These are phyloP conservation scores for Dendrophyllia cribrosa DNA, from an alignment of 64 coral and sea anemone genomes.

Conservation along the genomic window DNA sequence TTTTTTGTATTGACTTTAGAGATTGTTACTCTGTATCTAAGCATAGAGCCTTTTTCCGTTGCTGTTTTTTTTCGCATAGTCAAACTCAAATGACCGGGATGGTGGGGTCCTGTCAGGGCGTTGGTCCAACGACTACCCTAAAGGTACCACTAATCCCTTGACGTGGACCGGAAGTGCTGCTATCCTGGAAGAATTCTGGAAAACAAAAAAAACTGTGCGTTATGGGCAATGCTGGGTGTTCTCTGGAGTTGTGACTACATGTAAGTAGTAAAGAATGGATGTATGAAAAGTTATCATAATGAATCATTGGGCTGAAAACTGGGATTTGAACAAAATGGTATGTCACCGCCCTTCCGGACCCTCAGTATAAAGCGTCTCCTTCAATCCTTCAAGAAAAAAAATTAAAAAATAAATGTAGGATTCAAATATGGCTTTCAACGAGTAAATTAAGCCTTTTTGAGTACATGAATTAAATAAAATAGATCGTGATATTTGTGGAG, in stretches of 20 bases:
- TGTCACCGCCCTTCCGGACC: too few relatives aligned
- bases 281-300: too few relatives aligned
- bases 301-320: neutral
- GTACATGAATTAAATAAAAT: too few relatives aligned
- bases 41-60: too few relatives aligned
- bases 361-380: too few relatives aligned
- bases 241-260: slow-evolving; percentile 88
- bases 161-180: slow-evolving; percentile 77
- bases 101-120: slow-evolving; percentile 80
- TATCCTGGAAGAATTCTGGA: slow-evolving; percentile 75
- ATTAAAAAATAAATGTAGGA: too few relatives aligned
- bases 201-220: slow-evolving; percentile 43
- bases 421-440: too few relatives aligned
- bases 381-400: too few relatives aligned
- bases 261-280: slow-evolving; percentile 44
- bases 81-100: slow-evolving; percentile 78
- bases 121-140: slow-evolving; percentile 68
- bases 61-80: neutral
- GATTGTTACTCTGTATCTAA: too few relatives aligned
- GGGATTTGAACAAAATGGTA: neutral
- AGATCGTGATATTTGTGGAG: neutral
- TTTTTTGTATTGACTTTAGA: too few relatives aligned
- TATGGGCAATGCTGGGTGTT: slow-evolving; percentile 96
- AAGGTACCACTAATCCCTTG: slow-evolving; percentile 57
- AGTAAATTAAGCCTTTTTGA: neutral